Base-by-base conservation (phyloP, 2,113 vertebrate genomes). In the Pyrgilauda ruficollis region DNA sequence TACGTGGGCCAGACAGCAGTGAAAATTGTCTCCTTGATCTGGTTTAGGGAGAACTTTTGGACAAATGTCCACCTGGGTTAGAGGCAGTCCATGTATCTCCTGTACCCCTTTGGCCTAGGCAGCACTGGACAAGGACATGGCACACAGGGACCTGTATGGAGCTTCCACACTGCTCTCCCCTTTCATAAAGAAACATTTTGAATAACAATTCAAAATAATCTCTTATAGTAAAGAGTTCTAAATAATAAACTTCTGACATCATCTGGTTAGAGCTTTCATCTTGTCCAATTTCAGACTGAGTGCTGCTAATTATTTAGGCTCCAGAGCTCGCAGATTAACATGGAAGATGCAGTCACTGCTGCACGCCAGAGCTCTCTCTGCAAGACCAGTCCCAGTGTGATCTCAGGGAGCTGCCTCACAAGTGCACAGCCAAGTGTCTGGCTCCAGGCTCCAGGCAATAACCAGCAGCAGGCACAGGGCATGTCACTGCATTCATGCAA, bases 41-140 rank as follows among this genome's bases (percentile, higher is more conserved):
- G 33, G 35, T 76, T 26, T n/a, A 43, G 27, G 30, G 11, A 90
- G 47, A 76, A 26, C 21, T 83, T 63, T 11, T 53, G 37, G 59
- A 62, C n/a, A 81, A 55, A 44, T 6, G 23, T n/a, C 31, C 1
- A 7, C 15, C 19, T 21, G 37, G 3, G 6, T 35, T 43, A 88
- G 30, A 69, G 24, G 26, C 0, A 0, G 31, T 27, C 50, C 37
- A 22, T 6, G 11, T 2, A 3, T 24, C 23, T 69, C 13, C n/a
- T 46, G 46, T 4, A 84, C 41, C 16, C 19, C 28, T 81, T 49
- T 44, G 31, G 37, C 31, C 17, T 4, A 2, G n/a, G 11, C 24
- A 79, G 41, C 1, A 6, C 19, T 33, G 49, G 30, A 87, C 21
- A 37, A 58, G 31, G 76, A 63, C 23, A 63, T 0, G 1, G 23